Base-by-base conservation (phyloP, 2,888 invertebrate genomes). In the Diachrysia chrysitis region DNA sequence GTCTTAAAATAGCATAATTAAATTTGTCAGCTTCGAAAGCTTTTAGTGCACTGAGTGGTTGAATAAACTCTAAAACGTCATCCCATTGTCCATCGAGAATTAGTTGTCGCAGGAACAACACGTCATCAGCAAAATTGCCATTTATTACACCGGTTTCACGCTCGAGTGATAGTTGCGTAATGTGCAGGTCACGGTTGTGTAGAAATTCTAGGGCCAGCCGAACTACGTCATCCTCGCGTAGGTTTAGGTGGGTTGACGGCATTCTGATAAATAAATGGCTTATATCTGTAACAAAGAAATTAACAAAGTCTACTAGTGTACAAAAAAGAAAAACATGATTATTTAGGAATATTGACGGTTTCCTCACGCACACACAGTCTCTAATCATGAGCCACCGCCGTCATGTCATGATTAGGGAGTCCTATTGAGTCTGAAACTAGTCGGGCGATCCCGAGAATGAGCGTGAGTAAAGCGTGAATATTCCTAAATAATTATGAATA, bases 61-160 rank as follows among this genome's bases (percentile, higher is more conserved):
- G 98, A 70, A 99, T 98, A 92, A 99, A 99, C 90, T 99, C 99
- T 70, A 99, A 95, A 0, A 98, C 99, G 90, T 99, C 99, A 92
- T 99, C 99, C 99, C 99, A 99, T 93, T 99, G 99, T 19, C 99
- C 99, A 91, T 99, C 99, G 63, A 99, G 96, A 80, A 99, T 99
- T 62, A 99, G 96, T 92, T 99, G 99, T 19, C 99, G 96, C 21
- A 99, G 96, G 92, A 99, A 99, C 57, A 99, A 96, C 48, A 99
- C 97, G 92, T 99, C 99, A 92, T 99, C 99, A 16, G 98, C 98
- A 91, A 97, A 99, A 88, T 97, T 97, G 66, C 98, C 98, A 92
- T 99, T 99, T 89, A 98, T 98, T 74, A 99, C 97, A 59, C 99
- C 99, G 0, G 99, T 98, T 94, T 99, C 99, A 60, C 99, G 96